Evolutionary conservation across 2,113 vertebrate genomes (phyloP).

Genomic region (Lampris megalopsis): DNA sequence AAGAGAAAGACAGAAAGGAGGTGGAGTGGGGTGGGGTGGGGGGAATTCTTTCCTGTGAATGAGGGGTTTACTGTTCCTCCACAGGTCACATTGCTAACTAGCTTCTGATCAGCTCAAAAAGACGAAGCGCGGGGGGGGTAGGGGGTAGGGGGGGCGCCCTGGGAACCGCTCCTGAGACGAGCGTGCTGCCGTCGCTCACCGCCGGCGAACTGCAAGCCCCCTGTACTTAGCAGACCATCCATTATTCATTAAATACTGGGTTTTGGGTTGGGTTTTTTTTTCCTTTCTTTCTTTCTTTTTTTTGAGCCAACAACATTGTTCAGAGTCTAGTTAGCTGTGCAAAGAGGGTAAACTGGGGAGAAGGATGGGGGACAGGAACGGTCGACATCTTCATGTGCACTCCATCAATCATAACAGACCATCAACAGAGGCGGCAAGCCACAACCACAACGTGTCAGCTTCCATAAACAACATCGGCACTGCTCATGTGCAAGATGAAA

Average conservation of each 20-base stretch:
- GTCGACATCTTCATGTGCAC: slow-evolving; percentile 23
- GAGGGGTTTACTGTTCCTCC: background rate
- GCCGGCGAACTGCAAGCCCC: slow-evolving; percentile 1
- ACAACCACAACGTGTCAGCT: slow-evolving; percentile 68
- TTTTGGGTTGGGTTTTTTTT: no score
- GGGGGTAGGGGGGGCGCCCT: background rate
- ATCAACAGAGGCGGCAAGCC: slow-evolving; percentile 62
- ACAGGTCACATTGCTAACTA: slow-evolving; percentile 5
- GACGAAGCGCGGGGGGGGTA: background rate
- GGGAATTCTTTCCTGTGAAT: background rate
- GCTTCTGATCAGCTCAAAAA: slow-evolving; percentile 7
- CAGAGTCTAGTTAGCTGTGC: slow-evolving; percentile 30
- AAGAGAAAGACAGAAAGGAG: slow-evolving; percentile 18
- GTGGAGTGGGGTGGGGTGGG: background rate
- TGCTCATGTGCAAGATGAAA: slow-evolving; percentile 66
- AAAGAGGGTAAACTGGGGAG: slow-evolving; percentile 33
- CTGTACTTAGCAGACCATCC: slow-evolving; percentile 6
- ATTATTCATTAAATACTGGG: slow-evolving; percentile 29
- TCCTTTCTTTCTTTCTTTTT: background rate
- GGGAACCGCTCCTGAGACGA: slow-evolving; percentile 17
- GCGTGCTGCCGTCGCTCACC: background rate
- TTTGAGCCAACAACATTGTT: slow-evolving; percentile 46
- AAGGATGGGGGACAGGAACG: slow-evolving; percentile 20
- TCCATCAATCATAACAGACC: slow-evolving; percentile 68
- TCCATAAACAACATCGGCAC: slow-evolving; percentile 65